These are phyloP conservation scores for Allophyes oxyacanthae DNA, from an alignment of 2,888 invertebrate species.

Conservation along the genomic window DNA sequence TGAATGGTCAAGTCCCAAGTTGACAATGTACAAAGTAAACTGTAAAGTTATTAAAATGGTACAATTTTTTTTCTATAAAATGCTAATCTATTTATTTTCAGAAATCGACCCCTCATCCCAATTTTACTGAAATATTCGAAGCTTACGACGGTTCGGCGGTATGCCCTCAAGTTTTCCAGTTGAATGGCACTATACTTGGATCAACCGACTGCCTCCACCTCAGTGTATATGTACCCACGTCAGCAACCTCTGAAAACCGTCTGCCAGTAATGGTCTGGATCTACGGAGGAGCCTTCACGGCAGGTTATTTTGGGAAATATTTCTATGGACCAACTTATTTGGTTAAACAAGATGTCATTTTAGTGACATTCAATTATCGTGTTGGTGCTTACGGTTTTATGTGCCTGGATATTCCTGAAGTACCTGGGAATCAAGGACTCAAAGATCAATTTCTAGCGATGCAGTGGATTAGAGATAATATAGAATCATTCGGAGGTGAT, in stretches of 20 bases:
- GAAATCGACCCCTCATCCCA: conserved; percentile 60
- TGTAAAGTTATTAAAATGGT: no score
- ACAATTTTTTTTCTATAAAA: no score
- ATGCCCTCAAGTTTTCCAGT: conserved; percentile 70
- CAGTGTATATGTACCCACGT: conserved; percentile 67
- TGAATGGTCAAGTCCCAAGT: no score
- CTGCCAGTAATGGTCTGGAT: conserved; percentile 73
- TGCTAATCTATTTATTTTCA: conserved; percentile 41
- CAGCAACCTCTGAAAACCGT: conserved; percentile 56
- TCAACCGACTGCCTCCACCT: conserved; percentile 68
- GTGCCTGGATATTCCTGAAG: conserved; percentile 68
- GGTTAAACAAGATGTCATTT: conserved; percentile 68
- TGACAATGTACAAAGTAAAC: no score
- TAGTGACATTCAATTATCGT: conserved; percentile 71
- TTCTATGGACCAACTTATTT: conserved; percentile 65
- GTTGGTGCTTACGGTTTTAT: conserved; percentile 74
- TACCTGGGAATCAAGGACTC: conserved; percentile 74
- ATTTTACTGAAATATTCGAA: conserved; percentile 63
- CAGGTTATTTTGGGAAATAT: conserved; percentile 57
- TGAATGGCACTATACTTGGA: conserved; percentile 55
- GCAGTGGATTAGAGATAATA: conserved; percentile 72
- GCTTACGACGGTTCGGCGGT: conserved; percentile 66
- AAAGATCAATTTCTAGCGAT: conserved; percentile 73
- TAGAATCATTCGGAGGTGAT: conserved; percentile 74
- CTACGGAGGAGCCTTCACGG: conserved; percentile 67